Percentiles rank a stretch among this genome's conserved stretches.
Evolutionary conservation across 92 coral and sea anemone species (phyloP).

Genomic region (Parazoanthus atlanticus): DNA sequence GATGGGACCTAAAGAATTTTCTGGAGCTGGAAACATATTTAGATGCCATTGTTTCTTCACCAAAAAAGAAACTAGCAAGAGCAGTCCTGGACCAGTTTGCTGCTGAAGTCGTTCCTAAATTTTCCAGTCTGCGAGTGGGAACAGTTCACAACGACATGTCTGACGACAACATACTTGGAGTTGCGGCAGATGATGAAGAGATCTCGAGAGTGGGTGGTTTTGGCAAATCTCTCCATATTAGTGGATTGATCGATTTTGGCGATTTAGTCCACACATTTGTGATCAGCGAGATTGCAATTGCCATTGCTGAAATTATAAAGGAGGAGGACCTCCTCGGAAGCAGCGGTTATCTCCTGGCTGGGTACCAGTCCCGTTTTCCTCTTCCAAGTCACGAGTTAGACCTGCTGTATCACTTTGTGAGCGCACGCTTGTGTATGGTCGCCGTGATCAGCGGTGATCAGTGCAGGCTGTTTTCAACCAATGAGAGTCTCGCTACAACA

Average conservation of each 20-base stretch:
- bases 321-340: conserved; percentile 52
- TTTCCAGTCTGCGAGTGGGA: conserved; percentile 54
- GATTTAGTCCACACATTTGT: conserved; percentile 62
- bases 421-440: conserved; percentile 65
- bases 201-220: background rate
- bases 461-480: conserved; percentile 28
- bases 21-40: conserved; percentile 56
- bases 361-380: conserved; percentile 78
- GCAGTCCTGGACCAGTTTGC: conserved; percentile 49
- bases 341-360: conserved; percentile 74
- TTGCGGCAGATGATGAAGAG: background rate
- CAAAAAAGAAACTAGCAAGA: conserved; percentile 42
- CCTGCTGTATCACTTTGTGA: conserved; percentile 57
- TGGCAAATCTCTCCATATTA: conserved; percentile 23
- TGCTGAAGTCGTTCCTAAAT: conserved; percentile 53
- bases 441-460: conserved; percentile 48
- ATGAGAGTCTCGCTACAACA: conserved; percentile 19
- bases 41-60: conserved; percentile 32
- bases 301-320: conserved; percentile 54
- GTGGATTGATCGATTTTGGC: conserved; percentile 76
- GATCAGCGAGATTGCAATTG: conserved; percentile 59
- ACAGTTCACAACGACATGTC: conserved; percentile 62
- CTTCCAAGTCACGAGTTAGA: conserved; percentile 63
- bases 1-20: conserved; percentile 71
- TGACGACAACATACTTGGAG: conserved; percentile 33